phyloP scores from a whole-genome alignment of 2,888 invertebrate genomes.

The Desoria tigrina region DNA sequence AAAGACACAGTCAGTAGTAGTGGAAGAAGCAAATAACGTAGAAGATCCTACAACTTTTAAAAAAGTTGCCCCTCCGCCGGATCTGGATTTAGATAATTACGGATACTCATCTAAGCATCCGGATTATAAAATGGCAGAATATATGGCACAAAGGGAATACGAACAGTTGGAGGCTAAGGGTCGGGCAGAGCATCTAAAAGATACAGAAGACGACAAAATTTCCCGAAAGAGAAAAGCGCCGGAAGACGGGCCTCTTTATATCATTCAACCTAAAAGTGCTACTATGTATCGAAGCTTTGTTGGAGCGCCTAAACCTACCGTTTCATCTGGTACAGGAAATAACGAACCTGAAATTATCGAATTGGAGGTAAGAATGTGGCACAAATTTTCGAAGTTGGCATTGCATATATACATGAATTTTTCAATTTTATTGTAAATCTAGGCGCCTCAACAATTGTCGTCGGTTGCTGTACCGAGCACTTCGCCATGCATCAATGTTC shows the following conservation, averaged over 20 bases:
- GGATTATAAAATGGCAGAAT: slow-evolving; percentile 50
- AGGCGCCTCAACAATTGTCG: slow-evolving; percentile 37
- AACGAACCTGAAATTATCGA: slow-evolving; percentile 18
- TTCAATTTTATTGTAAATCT: too few species aligned
- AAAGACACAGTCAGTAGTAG: slow-evolving; percentile 16
- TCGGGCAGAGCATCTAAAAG: slow-evolving; percentile 43
- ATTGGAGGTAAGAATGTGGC: slow-evolving; percentile 27
- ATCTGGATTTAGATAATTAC: slow-evolving; percentile 42
- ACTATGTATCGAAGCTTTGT: slow-evolving; percentile 16
- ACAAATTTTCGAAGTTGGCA: background rate
- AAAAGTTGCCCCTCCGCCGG: slow-evolving; percentile 47
- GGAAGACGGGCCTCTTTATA: slow-evolving; percentile 37
- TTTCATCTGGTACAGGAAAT: slow-evolving; percentile 26
- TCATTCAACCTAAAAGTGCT: slow-evolving; percentile 45
- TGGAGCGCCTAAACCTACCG: slow-evolving; percentile 27
- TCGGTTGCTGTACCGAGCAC: slow-evolving; percentile 31
- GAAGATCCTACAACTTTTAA: slow-evolving; percentile 37
- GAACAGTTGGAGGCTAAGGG: slow-evolving; percentile 48
- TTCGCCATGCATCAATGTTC: slow-evolving; percentile 47
- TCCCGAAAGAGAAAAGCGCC: slow-evolving; percentile 22
- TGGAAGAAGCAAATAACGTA: slow-evolving; percentile 22
- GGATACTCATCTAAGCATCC: slow-evolving; percentile 50
- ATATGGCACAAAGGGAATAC: slow-evolving; percentile 51
- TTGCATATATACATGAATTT: too few species aligned
- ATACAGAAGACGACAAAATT: slow-evolving; percentile 35